Evolutionary conservation across 2,797 vertebrate genomes (phyloP).

Genomic region (Gallirallus australis): DNA sequence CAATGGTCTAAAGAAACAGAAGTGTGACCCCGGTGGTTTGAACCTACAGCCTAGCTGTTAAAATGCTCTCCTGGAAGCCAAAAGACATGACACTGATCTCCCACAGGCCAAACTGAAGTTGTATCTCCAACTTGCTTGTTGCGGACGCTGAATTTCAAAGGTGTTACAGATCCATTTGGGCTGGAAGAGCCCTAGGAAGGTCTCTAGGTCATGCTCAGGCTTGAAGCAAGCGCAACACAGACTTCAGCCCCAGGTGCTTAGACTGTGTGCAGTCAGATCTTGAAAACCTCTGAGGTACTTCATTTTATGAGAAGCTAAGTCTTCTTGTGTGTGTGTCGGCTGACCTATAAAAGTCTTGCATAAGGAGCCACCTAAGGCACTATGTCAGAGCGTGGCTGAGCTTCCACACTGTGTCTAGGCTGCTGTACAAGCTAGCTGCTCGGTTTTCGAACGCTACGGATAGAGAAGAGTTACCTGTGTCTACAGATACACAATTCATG

Average conservation of each 20-base stretch:
- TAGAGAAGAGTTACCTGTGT: not conserved
- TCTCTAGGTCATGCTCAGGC: not conserved
- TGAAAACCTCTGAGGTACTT: not conserved
- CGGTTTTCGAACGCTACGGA: fast-evolving
- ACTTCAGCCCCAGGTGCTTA: not conserved
- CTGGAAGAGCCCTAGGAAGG: not conserved
- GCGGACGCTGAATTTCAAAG: not conserved
- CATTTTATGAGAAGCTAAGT: not conserved
- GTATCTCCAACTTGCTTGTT: not conserved
- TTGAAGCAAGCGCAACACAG: not conserved
- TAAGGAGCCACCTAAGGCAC: not conserved
- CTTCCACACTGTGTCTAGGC: fast-evolving
- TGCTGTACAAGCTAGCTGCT: not conserved
- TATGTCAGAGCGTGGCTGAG: not conserved
- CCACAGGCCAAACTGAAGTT: not conserved
- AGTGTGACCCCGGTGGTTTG: not conserved
- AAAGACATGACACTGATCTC: not conserved
- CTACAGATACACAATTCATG: not conserved
- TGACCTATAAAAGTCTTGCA: not conserved
- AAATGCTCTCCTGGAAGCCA: not conserved
- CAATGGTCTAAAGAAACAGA: not conserved
- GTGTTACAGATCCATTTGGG: not conserved
- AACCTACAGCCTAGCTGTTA: not conserved
- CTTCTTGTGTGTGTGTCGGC: not conserved
- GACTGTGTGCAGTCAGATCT: not conserved